These are phyloP conservation scores for Calliscelio sp. DNA, from an alignment of 2,888 invertebrate genomes.

Conservation along the genomic window DNA sequence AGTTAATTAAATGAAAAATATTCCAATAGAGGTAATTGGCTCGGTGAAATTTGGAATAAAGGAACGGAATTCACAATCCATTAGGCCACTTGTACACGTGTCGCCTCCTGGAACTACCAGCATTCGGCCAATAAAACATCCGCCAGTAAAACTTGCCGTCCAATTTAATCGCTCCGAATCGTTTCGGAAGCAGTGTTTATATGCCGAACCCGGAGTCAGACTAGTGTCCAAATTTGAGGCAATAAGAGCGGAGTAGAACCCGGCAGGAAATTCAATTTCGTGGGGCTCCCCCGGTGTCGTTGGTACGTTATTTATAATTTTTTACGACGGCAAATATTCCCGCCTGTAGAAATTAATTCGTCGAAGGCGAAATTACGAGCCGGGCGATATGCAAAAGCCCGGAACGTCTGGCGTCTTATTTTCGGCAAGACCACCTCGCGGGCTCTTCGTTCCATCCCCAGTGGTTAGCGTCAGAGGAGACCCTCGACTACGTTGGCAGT, in stretches of 20 bases:
- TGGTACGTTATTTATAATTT: slow-evolving; percentile 53
- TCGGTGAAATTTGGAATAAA: slow-evolving; percentile 33
- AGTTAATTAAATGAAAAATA: slow-evolving; percentile 22
- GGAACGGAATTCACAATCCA: slow-evolving; percentile 23
- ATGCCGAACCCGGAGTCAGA: slow-evolving; percentile 10
- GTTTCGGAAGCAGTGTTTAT: slow-evolving; percentile 33
- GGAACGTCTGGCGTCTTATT: slow-evolving; percentile 37
- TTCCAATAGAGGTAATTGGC: slow-evolving; percentile 30
- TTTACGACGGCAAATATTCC: slow-evolving; percentile 31
- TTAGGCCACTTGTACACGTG: slow-evolving; percentile 52
- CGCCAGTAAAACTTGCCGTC: slow-evolving; percentile 38
- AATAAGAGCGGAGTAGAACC: slow-evolving; percentile 26
- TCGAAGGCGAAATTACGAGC: slow-evolving; percentile 46
- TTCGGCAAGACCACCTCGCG: slow-evolving; percentile 28
- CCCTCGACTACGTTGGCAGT: slow-evolving; percentile 35
- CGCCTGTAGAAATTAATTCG: slow-evolving; percentile 41
- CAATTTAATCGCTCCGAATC: slow-evolving; percentile 49
- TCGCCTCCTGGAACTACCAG: slow-evolving; percentile 40
- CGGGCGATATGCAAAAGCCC: slow-evolving; percentile 37
- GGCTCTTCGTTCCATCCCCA: slow-evolving; percentile 42
- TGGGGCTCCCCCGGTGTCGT: slow-evolving; percentile 11
- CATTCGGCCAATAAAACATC: slow-evolving; percentile 52
- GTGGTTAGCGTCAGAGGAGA: slow-evolving; percentile 31
- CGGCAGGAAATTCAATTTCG: slow-evolving; percentile 63
- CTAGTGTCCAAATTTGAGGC: slow-evolving; percentile 54